phyloP scores from a whole-genome alignment of 1,140 invertebrate species.

The Anthonomus grandis region DNA sequence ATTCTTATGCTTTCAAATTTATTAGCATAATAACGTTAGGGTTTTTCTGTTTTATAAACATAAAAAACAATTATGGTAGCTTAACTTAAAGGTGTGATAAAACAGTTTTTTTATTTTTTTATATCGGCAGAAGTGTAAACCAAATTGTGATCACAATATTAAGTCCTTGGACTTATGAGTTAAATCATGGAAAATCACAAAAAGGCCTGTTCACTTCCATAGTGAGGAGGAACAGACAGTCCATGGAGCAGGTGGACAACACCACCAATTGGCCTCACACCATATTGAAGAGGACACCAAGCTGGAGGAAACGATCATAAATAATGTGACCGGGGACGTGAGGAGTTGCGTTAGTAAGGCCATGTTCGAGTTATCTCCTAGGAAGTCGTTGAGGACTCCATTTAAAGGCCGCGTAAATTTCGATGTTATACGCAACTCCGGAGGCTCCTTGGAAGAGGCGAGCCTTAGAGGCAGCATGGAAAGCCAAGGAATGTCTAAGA shows the following conservation, averaged over 20 bases:
- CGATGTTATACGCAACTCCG: constrained; percentile 16
- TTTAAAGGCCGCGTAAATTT: constrained; percentile 29
- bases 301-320: constrained; percentile 4
- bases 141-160: no score
- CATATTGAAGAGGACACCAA: constrained; percentile 38
- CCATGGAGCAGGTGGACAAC: neutral
- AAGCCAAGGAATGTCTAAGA: no score
- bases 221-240: constrained; percentile 32
- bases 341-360: constrained; percentile 13
- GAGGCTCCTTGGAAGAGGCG: neutral
- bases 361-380: constrained; percentile 21
- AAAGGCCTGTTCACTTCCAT: constrained; percentile 37
- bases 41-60: no score
- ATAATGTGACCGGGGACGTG: constrained; percentile 8
- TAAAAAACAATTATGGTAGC: no score
- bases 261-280: constrained; percentile 34
- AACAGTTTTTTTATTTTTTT: no score
- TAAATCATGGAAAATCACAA: no score
- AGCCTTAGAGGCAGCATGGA: constrained; percentile 6
- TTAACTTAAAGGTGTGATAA: no score
- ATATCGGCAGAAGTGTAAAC: no score
- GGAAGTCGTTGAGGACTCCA: constrained; percentile 26
- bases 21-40: no score
- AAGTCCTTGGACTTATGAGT: no score
- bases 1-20: no score